Base-by-base conservation (phyloP, 2,113 vertebrate species). In the Aphyosemion australe region DNA sequence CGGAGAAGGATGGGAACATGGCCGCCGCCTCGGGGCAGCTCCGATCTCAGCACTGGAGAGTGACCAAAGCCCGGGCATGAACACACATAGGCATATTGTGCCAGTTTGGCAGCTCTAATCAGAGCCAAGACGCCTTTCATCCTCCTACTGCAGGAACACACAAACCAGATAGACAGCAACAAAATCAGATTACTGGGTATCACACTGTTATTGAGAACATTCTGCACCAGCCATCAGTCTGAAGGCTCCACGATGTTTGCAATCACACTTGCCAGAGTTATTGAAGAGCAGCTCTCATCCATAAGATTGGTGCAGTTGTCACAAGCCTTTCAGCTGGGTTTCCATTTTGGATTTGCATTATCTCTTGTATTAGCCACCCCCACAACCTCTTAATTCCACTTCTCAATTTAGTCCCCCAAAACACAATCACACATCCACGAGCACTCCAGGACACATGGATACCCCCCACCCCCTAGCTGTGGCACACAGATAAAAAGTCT, bases 51-150 rank as follows among this genome's bases (percentile, higher is more conserved):
- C 61, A 45, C 75, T 88, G 87, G 85, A 89, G 65, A 85, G 72
- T 80, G 86, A 91, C 86, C 88, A 89, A 86, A 76, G 76, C 79
- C 31, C 39, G 41, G 37, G 20, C 74, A 49, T 15, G n/a, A 66
- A 65, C 51, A 56, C 53, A 63, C 51, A 72, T 32, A 59, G 6
- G 61, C 71, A 68, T 42, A 74, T 57, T 19, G 65, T 71, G 88
- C 80, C 82, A 87, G 78, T 70, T 80, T 19, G 13, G 62, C 57
- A 51, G 72, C 70, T 73, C 58, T 80, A 85, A 87, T 89, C 67
- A 67, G 31, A 43, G 61, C 66, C 56, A 74, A 85, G 80, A 76
- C 71, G 82, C 69, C 71, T 88, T 88, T 89, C 85, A 89, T 90
- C 82, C 80, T 87, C 82, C 83, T 75, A 80, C 83, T 71, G 78